These are phyloP conservation scores for Enteromius argenteus DNA, from an alignment of 2,797 vertebrate species.

Conservation along the genomic window DNA sequence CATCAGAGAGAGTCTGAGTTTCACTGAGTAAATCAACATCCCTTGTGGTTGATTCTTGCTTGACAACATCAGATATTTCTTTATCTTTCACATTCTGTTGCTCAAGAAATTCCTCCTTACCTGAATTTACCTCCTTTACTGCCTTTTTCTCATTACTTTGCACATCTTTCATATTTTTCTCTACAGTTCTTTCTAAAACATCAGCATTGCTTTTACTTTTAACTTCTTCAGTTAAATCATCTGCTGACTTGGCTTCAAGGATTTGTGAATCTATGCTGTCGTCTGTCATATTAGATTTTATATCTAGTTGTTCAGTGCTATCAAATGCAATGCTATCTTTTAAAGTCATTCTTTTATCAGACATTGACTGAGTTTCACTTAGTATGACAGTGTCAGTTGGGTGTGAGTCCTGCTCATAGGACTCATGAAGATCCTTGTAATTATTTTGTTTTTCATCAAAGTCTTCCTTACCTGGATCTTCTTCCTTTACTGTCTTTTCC, in stretches of 20 bases:
- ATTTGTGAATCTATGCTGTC: slow-evolving; percentile 8
- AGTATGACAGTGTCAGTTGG: slow-evolving; percentile 19
- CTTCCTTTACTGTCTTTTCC: slow-evolving; percentile 1
- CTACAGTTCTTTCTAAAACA: background rate
- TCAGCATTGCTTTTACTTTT: background rate
- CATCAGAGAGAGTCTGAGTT: slow-evolving; percentile 5
- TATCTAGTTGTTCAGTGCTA: background rate
- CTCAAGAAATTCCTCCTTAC: slow-evolving; percentile 1
- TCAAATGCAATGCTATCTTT: slow-evolving; percentile 26
- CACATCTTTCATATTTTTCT: background rate
- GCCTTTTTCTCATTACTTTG: slow-evolving; percentile 8
- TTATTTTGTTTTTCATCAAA: slow-evolving; percentile 10
- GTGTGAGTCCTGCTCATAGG: background rate
- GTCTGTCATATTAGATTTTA: slow-evolving; percentile 3
- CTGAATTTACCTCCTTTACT: background rate
- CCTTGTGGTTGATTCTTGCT: background rate
- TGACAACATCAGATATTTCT: slow-evolving; percentile 17
- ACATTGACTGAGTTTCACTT: slow-evolving; percentile 9
- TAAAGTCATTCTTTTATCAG: slow-evolving; percentile 12
- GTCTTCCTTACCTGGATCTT: background rate
- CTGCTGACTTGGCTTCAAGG: background rate
- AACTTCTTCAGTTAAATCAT: background rate
- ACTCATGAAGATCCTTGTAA: background rate
- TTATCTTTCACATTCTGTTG: slow-evolving; percentile 1
- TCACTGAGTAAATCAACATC: slow-evolving; percentile 27